phyloP scores from a whole-genome alignment of 2,113 vertebrate genomes.

The Gavialis gangeticus region DNA sequence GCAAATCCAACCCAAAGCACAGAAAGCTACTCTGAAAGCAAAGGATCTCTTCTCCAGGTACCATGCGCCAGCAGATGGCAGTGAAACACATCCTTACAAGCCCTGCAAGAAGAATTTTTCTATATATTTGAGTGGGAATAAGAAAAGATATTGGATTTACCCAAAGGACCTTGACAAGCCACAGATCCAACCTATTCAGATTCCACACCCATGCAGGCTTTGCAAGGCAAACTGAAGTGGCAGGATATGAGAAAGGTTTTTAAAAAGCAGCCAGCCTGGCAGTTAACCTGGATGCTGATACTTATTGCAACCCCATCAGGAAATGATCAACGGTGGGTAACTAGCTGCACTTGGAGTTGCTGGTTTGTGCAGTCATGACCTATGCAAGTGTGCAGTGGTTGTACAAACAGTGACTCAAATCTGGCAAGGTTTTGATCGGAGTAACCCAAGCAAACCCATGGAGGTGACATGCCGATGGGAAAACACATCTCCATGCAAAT shows the following conservation, averaged over 20 bases:
- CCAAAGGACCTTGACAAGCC: not conserved
- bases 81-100: not conserved
- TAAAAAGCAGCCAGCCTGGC: not conserved
- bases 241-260: not conserved
- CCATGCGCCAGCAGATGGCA: not conserved
- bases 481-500: not conserved
- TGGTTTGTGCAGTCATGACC: not conserved
- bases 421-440: not conserved
- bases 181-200: not conserved
- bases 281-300: too few species aligned
- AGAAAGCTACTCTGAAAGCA: not conserved
- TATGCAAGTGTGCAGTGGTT: not conserved
- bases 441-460: not conserved
- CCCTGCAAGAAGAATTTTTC: too few species aligned
- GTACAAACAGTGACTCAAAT: not conserved
- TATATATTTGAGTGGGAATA: too few species aligned
- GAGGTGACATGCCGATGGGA: not conserved
- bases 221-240: not conserved
- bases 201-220: not conserved
- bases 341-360: not conserved
- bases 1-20: too few species aligned
- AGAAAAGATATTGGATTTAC: too few species aligned
- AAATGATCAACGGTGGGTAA: not conserved
- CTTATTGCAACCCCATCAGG: too few species aligned
- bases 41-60: not conserved